phyloP scores from a whole-genome alignment of 2,888 invertebrate genomes.

The Cataglyphis livida region DNA sequence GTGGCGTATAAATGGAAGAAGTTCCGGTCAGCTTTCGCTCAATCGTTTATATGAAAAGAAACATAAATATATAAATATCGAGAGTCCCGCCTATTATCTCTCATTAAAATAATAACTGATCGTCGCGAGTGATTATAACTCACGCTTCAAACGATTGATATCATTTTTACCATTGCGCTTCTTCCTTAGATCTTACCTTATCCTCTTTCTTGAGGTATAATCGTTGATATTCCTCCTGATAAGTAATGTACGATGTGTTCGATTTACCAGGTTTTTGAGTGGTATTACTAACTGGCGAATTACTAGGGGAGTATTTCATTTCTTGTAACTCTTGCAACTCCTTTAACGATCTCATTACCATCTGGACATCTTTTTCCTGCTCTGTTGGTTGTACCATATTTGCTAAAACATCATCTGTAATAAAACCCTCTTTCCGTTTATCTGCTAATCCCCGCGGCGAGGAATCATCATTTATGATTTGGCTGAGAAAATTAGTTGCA shows the following conservation, averaged over 20 bases:
- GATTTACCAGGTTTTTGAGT: constrained; percentile 78
- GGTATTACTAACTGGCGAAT: constrained; percentile 77
- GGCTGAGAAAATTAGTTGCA: constrained; percentile 85
- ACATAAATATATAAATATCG: constrained; percentile 57
- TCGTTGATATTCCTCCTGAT: constrained; percentile 80
- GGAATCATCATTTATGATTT: constrained; percentile 83
- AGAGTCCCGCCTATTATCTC: constrained; percentile 64
- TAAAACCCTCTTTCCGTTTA: constrained; percentile 76
- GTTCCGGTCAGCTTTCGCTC: constrained; percentile 60
- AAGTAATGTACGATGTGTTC: constrained; percentile 77
- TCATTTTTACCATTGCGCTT: constrained; percentile 78
- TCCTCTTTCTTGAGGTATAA: constrained; percentile 82
- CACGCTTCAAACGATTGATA: constrained; percentile 45
- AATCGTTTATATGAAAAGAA: constrained; percentile 58
- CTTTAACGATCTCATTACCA: constrained; percentile 84
- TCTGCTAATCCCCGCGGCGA: constrained; percentile 72
- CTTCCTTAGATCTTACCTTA: constrained; percentile 80
- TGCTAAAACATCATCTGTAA: constrained; percentile 71
- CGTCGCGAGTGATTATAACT: constrained; percentile 35
- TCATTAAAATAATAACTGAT: constrained; percentile 63
- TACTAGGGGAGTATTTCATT: constrained; percentile 80
- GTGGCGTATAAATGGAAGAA: constrained; percentile 71
- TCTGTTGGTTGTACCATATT: constrained; percentile 77
- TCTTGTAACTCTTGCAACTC: constrained; percentile 83
- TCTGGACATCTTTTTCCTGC: constrained; percentile 83